Conservation (phyloP, 2,797 vertebrate genomes). For the Anas flavirostris region DNA sequence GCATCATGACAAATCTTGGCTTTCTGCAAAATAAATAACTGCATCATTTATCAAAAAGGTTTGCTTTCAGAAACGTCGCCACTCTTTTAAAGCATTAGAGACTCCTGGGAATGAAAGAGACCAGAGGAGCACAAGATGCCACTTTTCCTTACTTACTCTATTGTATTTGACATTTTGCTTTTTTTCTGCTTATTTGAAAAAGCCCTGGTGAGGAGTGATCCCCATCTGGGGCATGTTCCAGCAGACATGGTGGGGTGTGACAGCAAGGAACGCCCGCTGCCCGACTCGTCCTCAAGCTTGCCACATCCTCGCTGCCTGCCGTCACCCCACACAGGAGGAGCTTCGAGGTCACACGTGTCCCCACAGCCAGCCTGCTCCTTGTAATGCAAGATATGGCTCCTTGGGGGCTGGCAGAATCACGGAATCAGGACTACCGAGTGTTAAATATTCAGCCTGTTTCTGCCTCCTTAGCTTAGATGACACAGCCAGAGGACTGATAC, state of each 20-base stretch:
- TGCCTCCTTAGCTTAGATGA: background rate
- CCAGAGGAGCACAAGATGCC: background rate
- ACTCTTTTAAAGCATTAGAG: background rate
- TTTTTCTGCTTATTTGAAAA: constrained; percentile 8
- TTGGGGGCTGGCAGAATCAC: background rate
- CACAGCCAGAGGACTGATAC: background rate
- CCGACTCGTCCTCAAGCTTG: fast-evolving
- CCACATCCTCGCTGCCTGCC: fast-evolving
- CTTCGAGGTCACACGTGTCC: background rate
- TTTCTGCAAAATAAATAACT: constrained; percentile 60
- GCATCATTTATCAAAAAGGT: constrained; percentile 46
- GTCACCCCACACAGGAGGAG: fast-evolving
- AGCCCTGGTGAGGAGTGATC: background rate
- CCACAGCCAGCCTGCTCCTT: fast-evolving
- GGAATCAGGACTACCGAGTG: fast-evolving
- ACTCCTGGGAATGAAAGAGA: background rate
- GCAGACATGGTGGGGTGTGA: background rate
- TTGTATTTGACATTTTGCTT: constrained; percentile 40
- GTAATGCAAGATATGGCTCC: background rate
- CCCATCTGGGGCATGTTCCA: background rate
- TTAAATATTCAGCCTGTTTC: background rate
- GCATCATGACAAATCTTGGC: constrained; percentile 17
- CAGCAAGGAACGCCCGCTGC: background rate
- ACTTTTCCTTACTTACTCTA: constrained; percentile 2
- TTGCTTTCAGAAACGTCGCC: constrained; percentile 18